phyloP scores from a whole-genome alignment of 2,888 invertebrate genomes.

The Ditula angustiorana region DNA sequence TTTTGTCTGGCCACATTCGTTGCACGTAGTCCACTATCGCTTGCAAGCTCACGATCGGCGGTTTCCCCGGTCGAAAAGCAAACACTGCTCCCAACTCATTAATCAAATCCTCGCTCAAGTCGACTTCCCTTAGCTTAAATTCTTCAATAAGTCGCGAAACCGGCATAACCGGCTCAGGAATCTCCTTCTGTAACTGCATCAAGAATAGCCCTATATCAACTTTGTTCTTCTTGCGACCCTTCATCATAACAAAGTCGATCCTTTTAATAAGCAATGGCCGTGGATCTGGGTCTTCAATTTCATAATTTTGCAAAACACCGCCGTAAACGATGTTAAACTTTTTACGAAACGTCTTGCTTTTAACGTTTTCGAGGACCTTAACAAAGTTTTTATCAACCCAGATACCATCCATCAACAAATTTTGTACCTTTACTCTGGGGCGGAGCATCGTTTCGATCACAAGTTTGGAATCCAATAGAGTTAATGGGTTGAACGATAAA shows the following conservation, averaged over 20 bases:
- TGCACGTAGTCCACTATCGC: conserved; percentile 58
- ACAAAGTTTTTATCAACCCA: conserved; percentile 55
- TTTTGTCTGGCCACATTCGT: conserved; percentile 62
- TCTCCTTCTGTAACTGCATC: conserved; percentile 9
- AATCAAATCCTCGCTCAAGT: neutral
- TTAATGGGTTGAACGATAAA: conserved; percentile 22
- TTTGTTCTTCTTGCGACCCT: neutral
- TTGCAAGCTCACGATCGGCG: conserved; percentile 36
- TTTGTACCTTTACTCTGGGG: conserved; percentile 4
- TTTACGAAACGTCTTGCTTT: conserved; percentile 46
- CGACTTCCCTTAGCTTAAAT: neutral
- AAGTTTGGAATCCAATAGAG: neutral
- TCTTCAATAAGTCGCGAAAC: neutral
- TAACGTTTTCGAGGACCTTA: conserved; percentile 44
- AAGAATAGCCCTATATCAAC: conserved; percentile 14
- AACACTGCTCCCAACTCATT: conserved; percentile 2
- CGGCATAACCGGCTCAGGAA: neutral
- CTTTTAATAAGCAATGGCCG: neutral
- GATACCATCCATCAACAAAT: conserved; percentile 40
- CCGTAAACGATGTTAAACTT: conserved; percentile 2
- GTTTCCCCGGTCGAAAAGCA: neutral
- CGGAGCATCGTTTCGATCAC: neutral
- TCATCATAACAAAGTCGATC: neutral
- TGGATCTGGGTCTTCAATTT: neutral
- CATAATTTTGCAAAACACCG: conserved; percentile 40